Conservation (phyloP, 1,140 invertebrate genomes). For the Helicoverpa zea region DNA sequence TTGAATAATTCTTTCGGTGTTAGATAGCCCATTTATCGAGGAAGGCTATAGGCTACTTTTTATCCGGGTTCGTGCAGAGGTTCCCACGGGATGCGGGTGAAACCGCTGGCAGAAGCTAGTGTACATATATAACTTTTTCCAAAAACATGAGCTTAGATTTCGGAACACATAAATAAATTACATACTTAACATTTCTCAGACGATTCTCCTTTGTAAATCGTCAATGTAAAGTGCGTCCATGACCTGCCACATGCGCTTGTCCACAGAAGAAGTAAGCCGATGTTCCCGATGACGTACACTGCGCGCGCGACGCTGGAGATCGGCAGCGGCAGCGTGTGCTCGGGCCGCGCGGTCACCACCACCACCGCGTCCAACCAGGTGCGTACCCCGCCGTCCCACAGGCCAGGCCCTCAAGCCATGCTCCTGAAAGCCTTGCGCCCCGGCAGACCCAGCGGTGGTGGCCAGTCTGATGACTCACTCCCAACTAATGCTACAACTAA, state of each 20-base stretch:
- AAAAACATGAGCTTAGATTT: too few relatives aligned
- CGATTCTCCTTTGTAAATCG: too few relatives aligned
- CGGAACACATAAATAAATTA: not conserved
- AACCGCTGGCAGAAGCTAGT: too few relatives aligned
- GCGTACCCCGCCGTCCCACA: constrained; percentile 66
- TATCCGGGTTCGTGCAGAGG: too few relatives aligned
- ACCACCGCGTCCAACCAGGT: constrained; percentile 85
- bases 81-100: too few relatives aligned
- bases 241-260: constrained; percentile 52
- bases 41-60: too few relatives aligned
- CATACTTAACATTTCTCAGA: too few relatives aligned
- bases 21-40: too few relatives aligned
- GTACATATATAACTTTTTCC: too few relatives aligned
- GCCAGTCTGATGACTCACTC: not conserved
- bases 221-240: not conserved
- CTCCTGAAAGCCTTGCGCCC: constrained; percentile 58
- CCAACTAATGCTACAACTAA: not conserved
- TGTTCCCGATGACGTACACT: constrained; percentile 86
- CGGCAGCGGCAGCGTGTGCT: constrained; percentile 81
- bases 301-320: constrained; percentile 87
- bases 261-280: constrained; percentile 78
- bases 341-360: constrained; percentile 84
- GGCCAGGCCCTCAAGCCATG: not conserved
- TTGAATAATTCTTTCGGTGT: too few relatives aligned
- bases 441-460: constrained; percentile 6